Evolutionary conservation across 1,140 invertebrate genomes (phyloP), one percentile per base, ranked within the genome.

Genomic region (Drosophila sucinea): DNA sequence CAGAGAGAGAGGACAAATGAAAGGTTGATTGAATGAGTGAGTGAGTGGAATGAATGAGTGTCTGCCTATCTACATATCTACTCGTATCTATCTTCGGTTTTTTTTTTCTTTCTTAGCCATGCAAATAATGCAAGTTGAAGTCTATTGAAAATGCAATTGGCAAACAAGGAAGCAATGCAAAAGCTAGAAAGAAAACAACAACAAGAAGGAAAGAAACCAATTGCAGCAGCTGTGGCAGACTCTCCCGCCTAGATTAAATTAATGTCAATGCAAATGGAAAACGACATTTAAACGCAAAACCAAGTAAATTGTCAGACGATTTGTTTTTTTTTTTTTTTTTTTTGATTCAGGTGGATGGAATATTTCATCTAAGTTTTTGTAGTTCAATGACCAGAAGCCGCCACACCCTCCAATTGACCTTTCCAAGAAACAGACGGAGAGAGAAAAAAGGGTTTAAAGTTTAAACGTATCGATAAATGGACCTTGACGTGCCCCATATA

Each of bases 91-190:
- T 51, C 44, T 51, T 51, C 44, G 25, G 17, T 47, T 47, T 64
- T 27, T 51, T 32, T 17, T 35, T 1, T 17, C 27, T 51, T 61
- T 25, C 58, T 32, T 17, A 17, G 30, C 65, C 65, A 84, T 86
- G 78, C 78, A 84, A 84, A 86, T 77, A 79, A 70, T 51, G 44
- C 44, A 51, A 77, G 54, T 71, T 61, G 58, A 58, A 65, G 71
- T 69, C 82, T 55, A 67, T 83, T 83, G 76, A 54, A 72, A 84
- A 84, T 84, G 76, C 71, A 79, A 84, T 77, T 80, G 81, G 77
- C 72, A 79, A 85, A 85, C 82, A 86, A 85, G 82, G 82, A 85
- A 85, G 79, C 79, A 32, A 56, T 56, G 27, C 10, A 56, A 56
- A 17, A 17, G 17, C 10, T 56, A 56, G 54, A 56, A 17, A 56